Conservation (phyloP, 2,888 invertebrate genomes). For the Pachycephus smyrnensis region DNA sequence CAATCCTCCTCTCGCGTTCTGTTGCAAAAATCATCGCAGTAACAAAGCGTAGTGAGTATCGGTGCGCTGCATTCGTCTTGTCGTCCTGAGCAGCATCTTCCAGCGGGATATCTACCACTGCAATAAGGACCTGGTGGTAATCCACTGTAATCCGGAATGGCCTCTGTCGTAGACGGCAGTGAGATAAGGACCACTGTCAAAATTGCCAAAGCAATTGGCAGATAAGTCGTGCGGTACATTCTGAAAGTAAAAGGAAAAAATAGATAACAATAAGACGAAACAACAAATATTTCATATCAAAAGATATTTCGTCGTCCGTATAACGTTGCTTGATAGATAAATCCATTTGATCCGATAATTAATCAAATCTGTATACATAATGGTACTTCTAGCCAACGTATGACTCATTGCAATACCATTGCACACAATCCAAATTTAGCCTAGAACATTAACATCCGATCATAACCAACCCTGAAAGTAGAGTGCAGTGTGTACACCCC, state of each 20-base stretch:
- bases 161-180: conserved; percentile 30
- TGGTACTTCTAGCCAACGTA: not conserved
- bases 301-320: not conserved
- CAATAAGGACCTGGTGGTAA: conserved; percentile 74
- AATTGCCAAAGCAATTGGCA: conserved; percentile 18
- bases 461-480: not conserved
- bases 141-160: conserved; percentile 63
- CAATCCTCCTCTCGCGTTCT: conserved; percentile 82
- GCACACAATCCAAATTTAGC: not conserved
- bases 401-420: not conserved
- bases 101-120: conserved; percentile 55
- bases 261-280: not conserved
- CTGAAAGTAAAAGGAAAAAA: conserved; percentile 26
- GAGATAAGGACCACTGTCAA: conserved; percentile 31
- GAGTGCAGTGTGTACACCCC: not conserved
- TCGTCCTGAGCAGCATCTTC: conserved; percentile 79
- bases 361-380: no score
- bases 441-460: not conserved
- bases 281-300: not conserved
- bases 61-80: conserved; percentile 85
- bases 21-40: conserved; percentile 95
- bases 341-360: no score
- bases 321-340: not conserved
- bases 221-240: conserved; percentile 39
- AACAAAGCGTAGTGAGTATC: conserved; percentile 87